Base-by-base conservation (phyloP, 2,888 invertebrate genomes). In the Philereme transversata region DNA sequence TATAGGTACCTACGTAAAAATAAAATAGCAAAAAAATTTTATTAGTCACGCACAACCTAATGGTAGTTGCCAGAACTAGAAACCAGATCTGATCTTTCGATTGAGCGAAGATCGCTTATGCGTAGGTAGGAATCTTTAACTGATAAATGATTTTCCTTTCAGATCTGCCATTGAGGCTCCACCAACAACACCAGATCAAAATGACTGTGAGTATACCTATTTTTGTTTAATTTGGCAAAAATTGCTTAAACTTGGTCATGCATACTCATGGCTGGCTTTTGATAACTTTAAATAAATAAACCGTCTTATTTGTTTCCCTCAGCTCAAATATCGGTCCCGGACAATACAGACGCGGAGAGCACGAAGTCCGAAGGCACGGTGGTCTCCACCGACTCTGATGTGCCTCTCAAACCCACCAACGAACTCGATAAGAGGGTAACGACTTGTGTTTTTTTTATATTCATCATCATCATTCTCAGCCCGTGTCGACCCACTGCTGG, bases 331-430 rank as follows among this genome's bases (percentile, higher is more conserved):
- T 77, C 79, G 4, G 83, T 78, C 50, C 72, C 74, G n/a, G 90
- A 88, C 75, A 84, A 95, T 65, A 95, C 94, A 34, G 96, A 96
- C 78, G 95, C 95, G 51, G 95, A 95, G 81, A 95, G 95, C 94
- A 95, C 95, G 11, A 93, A 95, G 71, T 90, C 90, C 0, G 90
- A 82, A 33, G 88, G 77, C 38, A 87, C 88, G 3, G 95, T 94
- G 50, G 95, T 94, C 83, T 94, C 94, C 70, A 95, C 95, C 41
- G 95, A 96, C 83, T 95, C 94, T 3, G 95, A 96, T 66, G 94
- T 95, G 56, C 93, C 93, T 47, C 94, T 93, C 69, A 85, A 87
- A 60, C 93, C 93, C 40, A 93, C 94, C 65, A 95, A 95, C 59
- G 96, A 96, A 83, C 91, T 96, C 52, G 96, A 96, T 82, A 94